phyloP scores from a whole-genome alignment of 2,888 invertebrate genomes.

The Megamerina dolium region DNA sequence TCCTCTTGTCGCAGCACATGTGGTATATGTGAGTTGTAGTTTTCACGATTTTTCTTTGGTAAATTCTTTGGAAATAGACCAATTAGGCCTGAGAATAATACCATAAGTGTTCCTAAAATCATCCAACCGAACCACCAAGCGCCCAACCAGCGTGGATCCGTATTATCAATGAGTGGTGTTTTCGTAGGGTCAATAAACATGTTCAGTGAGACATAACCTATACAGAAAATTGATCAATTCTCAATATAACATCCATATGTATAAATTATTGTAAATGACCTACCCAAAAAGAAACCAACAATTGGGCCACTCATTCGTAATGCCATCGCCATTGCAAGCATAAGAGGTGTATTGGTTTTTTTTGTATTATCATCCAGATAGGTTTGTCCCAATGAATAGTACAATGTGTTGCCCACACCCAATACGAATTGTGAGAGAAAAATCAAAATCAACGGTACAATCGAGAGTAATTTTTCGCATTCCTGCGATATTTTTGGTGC shows the following conservation, averaged over 20 bases:
- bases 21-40: constrained; percentile 39
- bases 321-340: constrained; percentile 51
- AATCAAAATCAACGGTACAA: constrained; percentile 56
- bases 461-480: constrained; percentile 50
- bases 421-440: constrained; percentile 64
- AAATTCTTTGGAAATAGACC: constrained; percentile 57
- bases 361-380: constrained; percentile 65
- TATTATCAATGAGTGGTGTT: constrained; percentile 55
- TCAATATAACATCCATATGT: background rate
- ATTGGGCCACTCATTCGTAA: constrained; percentile 52
- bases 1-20: constrained; percentile 38
- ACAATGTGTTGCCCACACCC: constrained; percentile 62
- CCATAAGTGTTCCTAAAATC: constrained; percentile 52
- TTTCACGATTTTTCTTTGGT: constrained; percentile 30
- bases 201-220: constrained; percentile 50
- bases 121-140: constrained; percentile 74
- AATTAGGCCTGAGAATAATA: constrained; percentile 57
- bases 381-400: constrained; percentile 61
- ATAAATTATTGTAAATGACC: too few relatives aligned
- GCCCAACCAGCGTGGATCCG: constrained; percentile 64
- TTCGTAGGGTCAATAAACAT: constrained; percentile 57
- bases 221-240: background rate
- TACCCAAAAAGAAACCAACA: constrained; percentile 56
- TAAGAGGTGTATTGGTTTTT: constrained; percentile 59
- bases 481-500: constrained; percentile 34